Base-by-base conservation (phyloP, 2,888 invertebrate genomes). In the Oligia latruncula region DNA sequence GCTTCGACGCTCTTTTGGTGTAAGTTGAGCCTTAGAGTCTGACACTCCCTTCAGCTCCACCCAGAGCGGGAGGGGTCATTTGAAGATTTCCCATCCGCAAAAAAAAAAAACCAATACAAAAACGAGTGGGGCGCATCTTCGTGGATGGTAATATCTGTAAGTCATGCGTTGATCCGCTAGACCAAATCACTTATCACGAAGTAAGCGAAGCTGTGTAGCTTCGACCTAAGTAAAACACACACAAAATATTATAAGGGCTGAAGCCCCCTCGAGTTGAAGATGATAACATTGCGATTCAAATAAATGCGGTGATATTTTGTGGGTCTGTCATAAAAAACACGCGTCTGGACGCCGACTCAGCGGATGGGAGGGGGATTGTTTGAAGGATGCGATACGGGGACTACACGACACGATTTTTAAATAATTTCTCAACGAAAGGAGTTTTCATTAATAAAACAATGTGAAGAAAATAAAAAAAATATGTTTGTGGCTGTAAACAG, bases 261-360 rank as follows among this genome's bases (percentile, higher is more conserved):
- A 65, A 82, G 74, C 52, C 72, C 78, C 62, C 83, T 88, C 75
- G 66, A 87, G 74, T 87, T 85, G 88, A 86, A 88, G 89, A 93
- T 93, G 94, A 95, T 94, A 94, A 93, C 93, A 93, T 93, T 91
- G 91, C 89, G 93, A 93, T 93, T 94, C 93, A 92, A 94, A 94
- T 94, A 94, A 95, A 94, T 88, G 88, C 83, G 89, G 81, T 80
- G 87, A 91, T 91, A 94, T 94, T 93, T 93, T 92, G 93, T 90
- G 92, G 91, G 89, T 72, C 89, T 88, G 90, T 94, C 95, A 92
- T 95, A 95, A 95, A 94, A 92, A 91, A 94, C 94, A 95, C 94
- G 93, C 94, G 92, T 90, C 88, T 88, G 88, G 89, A 81, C 88
- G 92, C 90, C 90, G 91, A 92, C 88, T 94, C 94, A 94, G 94